Percentiles rank a stretch among this genome's conserved stretches.
phyloP scores from a whole-genome alignment of 2,113 vertebrate species.

The Otocyon megalotis region DNA sequence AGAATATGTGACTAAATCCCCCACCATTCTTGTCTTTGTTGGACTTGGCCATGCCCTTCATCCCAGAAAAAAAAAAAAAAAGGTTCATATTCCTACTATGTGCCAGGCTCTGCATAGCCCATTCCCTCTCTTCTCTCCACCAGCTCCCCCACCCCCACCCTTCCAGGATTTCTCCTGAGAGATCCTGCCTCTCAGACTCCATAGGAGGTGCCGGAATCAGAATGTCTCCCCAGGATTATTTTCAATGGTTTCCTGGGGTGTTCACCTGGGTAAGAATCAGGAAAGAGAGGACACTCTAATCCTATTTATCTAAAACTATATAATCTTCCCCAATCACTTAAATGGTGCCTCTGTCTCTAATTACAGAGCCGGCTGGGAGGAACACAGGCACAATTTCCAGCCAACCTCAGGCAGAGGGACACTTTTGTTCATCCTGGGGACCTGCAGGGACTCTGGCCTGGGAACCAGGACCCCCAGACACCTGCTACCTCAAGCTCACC shows the following conservation, averaged over 20 bases:
- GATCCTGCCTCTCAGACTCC: conserved; percentile 36
- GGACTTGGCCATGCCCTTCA: neutral
- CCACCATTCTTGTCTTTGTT: neutral
- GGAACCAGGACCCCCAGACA: conserved; percentile 64
- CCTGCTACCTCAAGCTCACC: conserved; percentile 54
- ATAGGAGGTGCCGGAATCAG: conserved; percentile 59
- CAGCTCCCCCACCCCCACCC: neutral
- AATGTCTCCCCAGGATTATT: conserved; percentile 82
- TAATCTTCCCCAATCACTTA: conserved; percentile 88
- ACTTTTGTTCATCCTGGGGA: conserved; percentile 36
- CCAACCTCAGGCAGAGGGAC: conserved; percentile 54
- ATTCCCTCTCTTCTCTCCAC: neutral
- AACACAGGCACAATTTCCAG: conserved; percentile 35
- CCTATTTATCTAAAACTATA: conserved; percentile 85
- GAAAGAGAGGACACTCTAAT: conserved; percentile 83
- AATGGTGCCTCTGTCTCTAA: conserved; percentile 85
- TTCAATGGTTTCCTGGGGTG: conserved; percentile 82
- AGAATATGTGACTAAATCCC: neutral
- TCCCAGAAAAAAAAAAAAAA: neutral
- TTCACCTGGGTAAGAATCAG: conserved; percentile 83
- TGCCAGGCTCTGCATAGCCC: neutral
- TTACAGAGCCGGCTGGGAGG: conserved; percentile 73
- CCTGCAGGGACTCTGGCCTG: conserved; percentile 8
- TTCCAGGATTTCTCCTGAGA: neutral
- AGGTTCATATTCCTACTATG: rapidly evolving